Base-by-base conservation (phyloP, 2,113 vertebrate genomes). In the Prionailurus bengalensis region DNA sequence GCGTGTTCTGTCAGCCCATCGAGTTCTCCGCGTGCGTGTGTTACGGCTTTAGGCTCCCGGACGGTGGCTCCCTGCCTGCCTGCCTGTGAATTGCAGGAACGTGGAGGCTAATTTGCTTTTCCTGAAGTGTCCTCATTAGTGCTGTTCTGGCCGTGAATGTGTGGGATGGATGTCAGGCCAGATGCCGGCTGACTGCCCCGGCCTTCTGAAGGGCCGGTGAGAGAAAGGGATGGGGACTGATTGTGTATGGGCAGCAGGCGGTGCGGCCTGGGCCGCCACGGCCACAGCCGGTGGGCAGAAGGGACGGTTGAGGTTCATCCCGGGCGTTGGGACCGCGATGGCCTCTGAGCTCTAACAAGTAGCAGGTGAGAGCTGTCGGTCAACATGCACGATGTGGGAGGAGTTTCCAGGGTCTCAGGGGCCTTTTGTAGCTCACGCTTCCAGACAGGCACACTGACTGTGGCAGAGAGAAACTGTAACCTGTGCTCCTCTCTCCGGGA, bases 181-280 rank as follows among this genome's bases (percentile, higher is more conserved):
- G 17, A 6, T 5, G 78, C n/a, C 8, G 1, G 1, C 23, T 10
- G 1, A 23, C 68, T 13, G 1, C 17, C n/a, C 6, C 1, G 0
- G 7, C 23, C 70, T 45, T 39, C 25, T 9, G 13, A 58, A 33
- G 86, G 42, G 14, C 17, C 5, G 1, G 19, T 16, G 63, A n/a
- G 16, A 31, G 79, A 29, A n/a, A 0, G 91, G 1, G 65, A 4
- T 19, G 36, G 15, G 51, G 42, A 53, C 3, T 7, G 14, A 7
- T 55, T 5, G 17, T 19, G 9, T 3, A 21, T n/a, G 42, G 31
- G 27, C 33, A 1, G 17, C 0, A 5, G 5, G 1, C 4, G 29
- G n/a, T 1, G 12, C 39, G 31, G n/a, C 42, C 71, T 89, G 3
- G 3, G 76, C n/a, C 39, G 12, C 23, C 7, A 8, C 4, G 42